Base-by-base conservation (phyloP, 1,140 invertebrate species). In the Lasioglossum baleicum region DNA sequence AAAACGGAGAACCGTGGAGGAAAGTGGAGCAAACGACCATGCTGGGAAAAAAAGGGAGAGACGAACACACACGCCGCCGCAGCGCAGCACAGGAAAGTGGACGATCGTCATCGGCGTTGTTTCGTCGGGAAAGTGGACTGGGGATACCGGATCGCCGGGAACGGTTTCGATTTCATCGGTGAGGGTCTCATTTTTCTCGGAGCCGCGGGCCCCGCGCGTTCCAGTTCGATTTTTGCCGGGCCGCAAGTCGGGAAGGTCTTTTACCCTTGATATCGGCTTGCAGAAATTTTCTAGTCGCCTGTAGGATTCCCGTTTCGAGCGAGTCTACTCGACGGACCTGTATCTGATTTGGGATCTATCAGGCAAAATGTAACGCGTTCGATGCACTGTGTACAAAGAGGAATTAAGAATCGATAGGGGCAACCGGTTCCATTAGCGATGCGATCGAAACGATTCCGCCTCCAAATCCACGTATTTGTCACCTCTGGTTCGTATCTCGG, bases 81-180 rank as follows among this genome's bases (percentile, higher is more conserved):
- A 35, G 35, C 35, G 5, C 35, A 35, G 35, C 35, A 35, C 58
- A 81, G 75, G 81, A 87, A 87, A 86, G 85, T 86, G 71, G 84
- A 86, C 61, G 79, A 80, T 83, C 81, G 66, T 60, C 64, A 42
- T 58, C 48, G 44, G 58, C 64, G 68, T 69, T 56, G 48, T 86
- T 75, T 83, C 48, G 75, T 87, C 65, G 83, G 81, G 83, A 87
- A 87, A 87, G 85, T 87, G 72, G 63, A 87, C 74, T 63, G 56
- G 60, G 51, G 58, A 78, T 78, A 85, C 75, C 71, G 77, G 77
- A 83, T 78, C 61, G 76, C 22, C 77, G 40, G 40, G 70, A 83
- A 78, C 64, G 81, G 77, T 87, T 83, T 87, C 84, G 78, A 83
- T 87, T 85, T 87, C 81, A 83, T 81, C 71, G 81, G 64, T 58